A percentile compares a stretch with the other conserved stretches of the same genome.
These are phyloP conservation scores for Caranx melampygus DNA, from an alignment of 2,113 vertebrate species.

Conservation along the genomic window DNA sequence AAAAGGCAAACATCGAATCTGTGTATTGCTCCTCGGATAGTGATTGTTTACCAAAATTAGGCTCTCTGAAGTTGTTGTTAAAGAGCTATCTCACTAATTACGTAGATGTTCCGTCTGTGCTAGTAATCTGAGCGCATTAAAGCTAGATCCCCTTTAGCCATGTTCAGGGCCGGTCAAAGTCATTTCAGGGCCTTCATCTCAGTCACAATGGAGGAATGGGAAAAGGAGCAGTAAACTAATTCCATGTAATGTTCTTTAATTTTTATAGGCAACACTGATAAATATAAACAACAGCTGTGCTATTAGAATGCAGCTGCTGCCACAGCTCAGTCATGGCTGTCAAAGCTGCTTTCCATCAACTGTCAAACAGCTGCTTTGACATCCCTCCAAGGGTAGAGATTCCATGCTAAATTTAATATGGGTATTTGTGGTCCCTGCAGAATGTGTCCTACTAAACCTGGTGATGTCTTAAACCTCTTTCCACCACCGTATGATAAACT, in stretches of 20 bases:
- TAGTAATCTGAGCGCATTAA: neutral
- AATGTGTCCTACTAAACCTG: neutral
- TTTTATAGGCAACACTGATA: neutral
- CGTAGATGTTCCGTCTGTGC: constrained; percentile 4
- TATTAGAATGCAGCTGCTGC: constrained; percentile 18
- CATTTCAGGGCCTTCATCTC: neutral
- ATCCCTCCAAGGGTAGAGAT: neutral
- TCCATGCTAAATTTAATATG: neutral
- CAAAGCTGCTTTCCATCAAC: neutral
- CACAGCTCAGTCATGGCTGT: constrained; percentile 13
- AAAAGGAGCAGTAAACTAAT: neutral
- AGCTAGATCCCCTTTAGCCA: neutral
- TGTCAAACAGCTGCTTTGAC: constrained; percentile 1
- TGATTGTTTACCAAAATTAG: constrained; percentile 14
- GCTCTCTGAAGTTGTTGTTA: constrained; percentile 3
- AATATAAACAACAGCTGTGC: neutral
- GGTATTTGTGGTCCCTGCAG: neutral
- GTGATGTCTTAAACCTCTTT: too few relatives aligned
- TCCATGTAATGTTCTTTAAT: neutral
- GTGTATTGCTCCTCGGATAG: constrained; percentile 20
- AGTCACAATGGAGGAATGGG: neutral
- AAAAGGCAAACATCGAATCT: constrained; percentile 24
- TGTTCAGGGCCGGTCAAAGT: neutral
- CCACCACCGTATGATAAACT: too few relatives aligned
- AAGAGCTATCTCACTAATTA: constrained; percentile 1